Percentiles rank a stretch among this genome's conserved stretches.
Conservation (phyloP, 2,113 vertebrate genomes). For the Istiophorus platypterus region DNA sequence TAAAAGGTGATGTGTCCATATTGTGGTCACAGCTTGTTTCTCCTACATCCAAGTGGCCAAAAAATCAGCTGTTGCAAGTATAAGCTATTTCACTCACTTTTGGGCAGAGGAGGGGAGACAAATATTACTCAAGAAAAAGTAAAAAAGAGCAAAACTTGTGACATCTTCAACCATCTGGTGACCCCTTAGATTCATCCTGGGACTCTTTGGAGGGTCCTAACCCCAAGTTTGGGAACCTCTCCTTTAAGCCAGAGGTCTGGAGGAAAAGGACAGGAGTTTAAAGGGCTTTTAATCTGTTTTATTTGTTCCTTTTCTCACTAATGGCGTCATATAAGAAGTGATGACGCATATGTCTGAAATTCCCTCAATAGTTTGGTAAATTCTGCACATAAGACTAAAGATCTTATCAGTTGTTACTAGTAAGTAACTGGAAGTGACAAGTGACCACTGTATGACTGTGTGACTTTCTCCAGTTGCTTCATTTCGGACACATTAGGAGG, state of each 20-base stretch:
- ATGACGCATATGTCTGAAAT: background rate
- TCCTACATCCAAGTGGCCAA: background rate
- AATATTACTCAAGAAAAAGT: background rate
- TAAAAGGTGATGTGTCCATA: too few species aligned
- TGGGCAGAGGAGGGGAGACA: too few species aligned
- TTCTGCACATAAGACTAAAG: background rate
- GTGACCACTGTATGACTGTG: conserved; percentile 33
- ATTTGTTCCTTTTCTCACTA: too few species aligned
- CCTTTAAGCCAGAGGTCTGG: background rate
- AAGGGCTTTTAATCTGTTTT: too few species aligned
- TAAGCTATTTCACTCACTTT: too few species aligned
- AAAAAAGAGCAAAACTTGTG: too few species aligned
- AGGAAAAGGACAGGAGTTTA: background rate
- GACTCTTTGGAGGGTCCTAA: too few species aligned
- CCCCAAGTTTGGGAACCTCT: background rate
- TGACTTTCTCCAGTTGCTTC: conserved; percentile 61
- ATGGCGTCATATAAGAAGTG: background rate
- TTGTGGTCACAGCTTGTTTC: too few species aligned
- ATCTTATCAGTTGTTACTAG: background rate
- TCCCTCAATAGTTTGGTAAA: background rate
- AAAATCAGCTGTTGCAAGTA: background rate
- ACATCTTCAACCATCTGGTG: background rate
- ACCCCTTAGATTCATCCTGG: background rate
- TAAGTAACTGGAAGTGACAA: background rate
- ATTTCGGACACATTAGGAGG: conserved; percentile 29